Percentiles rank a stretch among this genome's conserved stretches.
Conservation (phyloP, 2,797 vertebrate species). For the Paramormyrops hopkinsi region DNA sequence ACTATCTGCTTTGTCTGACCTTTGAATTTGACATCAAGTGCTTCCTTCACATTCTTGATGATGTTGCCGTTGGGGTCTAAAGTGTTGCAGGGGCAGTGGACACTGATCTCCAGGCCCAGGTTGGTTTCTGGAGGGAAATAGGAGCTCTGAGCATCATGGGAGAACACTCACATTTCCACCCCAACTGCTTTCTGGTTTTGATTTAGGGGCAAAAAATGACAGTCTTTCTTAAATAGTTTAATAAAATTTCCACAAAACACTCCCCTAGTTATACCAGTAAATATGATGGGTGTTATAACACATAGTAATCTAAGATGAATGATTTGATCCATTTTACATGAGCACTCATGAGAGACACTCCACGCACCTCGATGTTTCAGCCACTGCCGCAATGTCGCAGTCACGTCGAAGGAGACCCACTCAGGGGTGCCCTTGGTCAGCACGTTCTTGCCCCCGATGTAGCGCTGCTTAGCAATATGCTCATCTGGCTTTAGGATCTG, state of each 20-base stretch:
- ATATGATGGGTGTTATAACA: neutral
- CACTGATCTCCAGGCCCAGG: constrained; percentile 83
- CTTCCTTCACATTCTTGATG: constrained; percentile 74
- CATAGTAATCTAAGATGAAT: neutral
- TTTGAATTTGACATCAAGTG: constrained; percentile 88
- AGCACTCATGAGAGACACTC: neutral
- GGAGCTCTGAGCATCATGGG: constrained; percentile 9
- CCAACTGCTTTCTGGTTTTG: neutral
- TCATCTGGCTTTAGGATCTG: constrained; percentile 81
- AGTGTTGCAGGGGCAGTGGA: constrained; percentile 87
- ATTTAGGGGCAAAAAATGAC: neutral
- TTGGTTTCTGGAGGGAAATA: constrained; percentile 68
- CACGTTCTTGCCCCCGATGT: constrained; percentile 80
- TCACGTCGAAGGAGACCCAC: constrained; percentile 90
- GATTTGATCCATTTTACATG: neutral
- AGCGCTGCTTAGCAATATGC: constrained; percentile 84
- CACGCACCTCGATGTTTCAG: constrained; percentile 74
- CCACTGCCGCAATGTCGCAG: constrained; percentile 85
- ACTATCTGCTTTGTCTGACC: constrained; percentile 52
- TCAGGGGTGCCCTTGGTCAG: constrained; percentile 74
- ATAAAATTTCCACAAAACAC: neutral
- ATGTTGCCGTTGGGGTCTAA: constrained; percentile 81
- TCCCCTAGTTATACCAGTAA: neutral
- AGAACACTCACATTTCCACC: neutral
- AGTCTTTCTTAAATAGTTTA: neutral